Conservation (phyloP, 2,113 vertebrate species). For the Ellobius talpinus region DNA sequence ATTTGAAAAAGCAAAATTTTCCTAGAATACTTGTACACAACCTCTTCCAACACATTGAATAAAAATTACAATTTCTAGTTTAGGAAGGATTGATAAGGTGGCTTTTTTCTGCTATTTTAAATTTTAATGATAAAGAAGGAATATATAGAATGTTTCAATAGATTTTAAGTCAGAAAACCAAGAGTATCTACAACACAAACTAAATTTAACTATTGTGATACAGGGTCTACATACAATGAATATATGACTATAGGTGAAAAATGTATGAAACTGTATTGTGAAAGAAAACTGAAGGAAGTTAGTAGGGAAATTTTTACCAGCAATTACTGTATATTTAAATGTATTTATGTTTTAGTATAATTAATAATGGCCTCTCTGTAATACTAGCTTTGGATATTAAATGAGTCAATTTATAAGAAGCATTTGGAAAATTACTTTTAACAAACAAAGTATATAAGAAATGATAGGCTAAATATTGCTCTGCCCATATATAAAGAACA, state of each 20-base stretch:
- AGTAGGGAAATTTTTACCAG: background rate
- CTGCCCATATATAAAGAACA: background rate
- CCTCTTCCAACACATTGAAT: background rate
- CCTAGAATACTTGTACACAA: background rate
- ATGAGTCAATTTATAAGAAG: background rate
- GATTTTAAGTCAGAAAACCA: background rate
- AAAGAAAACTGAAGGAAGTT: background rate
- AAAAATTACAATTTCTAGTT: background rate
- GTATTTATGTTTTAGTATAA: background rate
- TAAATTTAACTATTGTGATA: constrained; percentile 43
- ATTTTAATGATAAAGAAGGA: background rate
- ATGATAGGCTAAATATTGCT: background rate
- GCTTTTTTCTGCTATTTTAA: constrained; percentile 16
- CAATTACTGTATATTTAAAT: constrained; percentile 53
- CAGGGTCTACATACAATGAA: background rate
- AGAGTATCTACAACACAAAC: constrained; percentile 20
- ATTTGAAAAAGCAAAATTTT: constrained; percentile 43
- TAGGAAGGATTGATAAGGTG: background rate
- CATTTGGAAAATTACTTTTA: constrained; percentile 38
- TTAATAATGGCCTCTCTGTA: background rate
- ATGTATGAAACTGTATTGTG: background rate
- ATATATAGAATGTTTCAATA: background rate
- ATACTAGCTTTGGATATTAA: constrained; percentile 22
- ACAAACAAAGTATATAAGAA: constrained; percentile 6
- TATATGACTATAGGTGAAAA: background rate